Evolutionary conservation across 1,140 invertebrate species (phyloP).

Genomic region (Papilio polyxenes): DNA sequence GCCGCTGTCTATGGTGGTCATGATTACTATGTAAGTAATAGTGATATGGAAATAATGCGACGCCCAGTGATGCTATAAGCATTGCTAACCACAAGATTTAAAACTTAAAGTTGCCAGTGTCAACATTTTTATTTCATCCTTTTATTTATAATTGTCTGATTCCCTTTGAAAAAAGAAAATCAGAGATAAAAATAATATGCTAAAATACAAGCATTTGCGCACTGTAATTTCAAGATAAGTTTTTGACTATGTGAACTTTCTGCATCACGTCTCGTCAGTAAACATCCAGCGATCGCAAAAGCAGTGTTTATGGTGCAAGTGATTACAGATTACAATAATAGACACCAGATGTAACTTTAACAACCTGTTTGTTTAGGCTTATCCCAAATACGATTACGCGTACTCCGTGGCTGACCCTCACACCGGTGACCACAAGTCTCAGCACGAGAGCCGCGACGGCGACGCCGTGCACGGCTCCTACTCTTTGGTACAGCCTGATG

Average conservation of each 20-base stretch:
- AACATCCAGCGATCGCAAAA: not conserved
- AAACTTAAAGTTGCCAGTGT: no score
- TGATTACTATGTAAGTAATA: conserved; percentile 50
- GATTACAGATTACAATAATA: not conserved
- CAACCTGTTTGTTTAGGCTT: conserved; percentile 43
- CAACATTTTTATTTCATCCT: no score
- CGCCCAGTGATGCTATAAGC: not conserved
- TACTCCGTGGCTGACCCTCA: conserved; percentile 77
- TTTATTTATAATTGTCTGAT: no score
- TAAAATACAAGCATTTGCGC: no score
- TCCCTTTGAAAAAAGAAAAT: no score
- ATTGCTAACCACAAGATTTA: not conserved
- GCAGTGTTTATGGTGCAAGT: not conserved
- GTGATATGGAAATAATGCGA: not conserved
- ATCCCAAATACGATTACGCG: conserved; percentile 71
- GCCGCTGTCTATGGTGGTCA: conserved; percentile 47
- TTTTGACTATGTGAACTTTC: no score
- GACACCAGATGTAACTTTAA: not conserved
- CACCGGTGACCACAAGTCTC: conserved; percentile 39
- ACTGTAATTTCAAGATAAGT: no score
- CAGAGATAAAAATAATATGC: no score
- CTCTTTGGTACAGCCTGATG: conserved; percentile 69
- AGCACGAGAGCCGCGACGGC: conserved; percentile 32
- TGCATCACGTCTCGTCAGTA: not conserved
- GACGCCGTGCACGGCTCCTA: conserved; percentile 64